Evolutionary conservation across 2,797 vertebrate genomes (phyloP), one percentile per base, ranked within the genome.

Genomic region (Typhlichthys subterraneus): DNA sequence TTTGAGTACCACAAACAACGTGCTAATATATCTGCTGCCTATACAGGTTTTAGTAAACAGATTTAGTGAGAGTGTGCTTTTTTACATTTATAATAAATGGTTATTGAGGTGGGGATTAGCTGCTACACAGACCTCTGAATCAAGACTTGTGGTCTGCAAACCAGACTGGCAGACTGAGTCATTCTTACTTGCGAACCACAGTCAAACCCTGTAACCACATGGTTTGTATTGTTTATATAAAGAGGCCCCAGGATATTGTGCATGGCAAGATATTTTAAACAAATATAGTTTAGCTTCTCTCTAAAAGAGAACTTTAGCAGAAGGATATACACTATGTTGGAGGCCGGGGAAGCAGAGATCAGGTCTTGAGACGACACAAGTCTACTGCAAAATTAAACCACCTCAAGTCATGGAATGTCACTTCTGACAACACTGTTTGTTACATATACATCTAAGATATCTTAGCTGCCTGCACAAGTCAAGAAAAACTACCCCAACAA

Each of bases 161-260:
- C 67, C 80, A 81, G 77, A 78, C 70, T 69, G 63, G 65, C 78
- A 80, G 69, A 81, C 77, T 82, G 77, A 62, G 73, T 65, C 62
- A 66, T 70, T 75, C 72, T 38, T 72, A 78, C 72, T 77, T 84
- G 63, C 66, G 61, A 57, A 71, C 61, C 62, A 74, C 61, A 49
- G 70, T 49, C 59, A 63, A 57, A 56, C 75, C 57, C 76, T 65
- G 68, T 76, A 60, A 72, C 23, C 23, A 59, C 52, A 46, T 65
- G 70, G 68, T 59, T 46, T 42, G 67, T 65, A 69, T 79, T 79
- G 69, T 85, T 87, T 84, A 79, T 63, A 57, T 62, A 17, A 57
- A 61, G 65, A 66, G 65, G 79, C 47, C 57, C 57, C 50, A 6
- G 61, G 63, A 71, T 70, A 76, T 59, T 73, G 45, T 67, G 67